Evolutionary conservation across 2,888 invertebrate genomes (phyloP), one percentile per base, ranked within the genome.

Genomic region (Epirrhoe alternata): DNA sequence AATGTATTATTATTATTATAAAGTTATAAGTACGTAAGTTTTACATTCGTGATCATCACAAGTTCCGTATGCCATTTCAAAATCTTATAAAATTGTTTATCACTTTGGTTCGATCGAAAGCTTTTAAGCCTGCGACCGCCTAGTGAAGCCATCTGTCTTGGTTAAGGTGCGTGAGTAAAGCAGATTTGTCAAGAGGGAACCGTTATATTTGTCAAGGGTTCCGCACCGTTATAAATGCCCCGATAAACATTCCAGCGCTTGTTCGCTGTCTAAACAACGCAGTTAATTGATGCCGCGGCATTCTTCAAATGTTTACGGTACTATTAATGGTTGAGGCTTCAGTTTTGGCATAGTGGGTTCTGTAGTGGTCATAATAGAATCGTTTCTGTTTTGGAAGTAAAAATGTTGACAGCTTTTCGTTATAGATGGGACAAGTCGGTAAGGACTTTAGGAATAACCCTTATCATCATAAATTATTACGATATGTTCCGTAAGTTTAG

Each of bases 181-280:
- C 74, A 80, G 81, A 84, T 85, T 84, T 82, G 81, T 84, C 83
- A 81, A 75, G 78, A 68, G 74, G 73, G 75, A 76, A 70, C 75
- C 64, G 64, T 64, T 68, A 64, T 68, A 68, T 68, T 68, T 64
- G 68, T 64, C 68, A 64, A 49, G 61, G 64, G 73, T 74, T 73
- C 72, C 63, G 74, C 75, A 75, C 74, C 77, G 80, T 79, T 79
- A 77, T 76, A 71, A 74, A 74, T 74, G 77, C 69, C 71, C 74
- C 74, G 77, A 79, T 81, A 81, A 69, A 74, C 69, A 70, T 74
- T 74, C 72, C 66, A 61, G 67, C 63, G 66, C 63, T 58, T 52
- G 65, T 66, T 61, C 70, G 51, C 64, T 56, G 69, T 61, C 69
- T 69, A 71, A 72, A 74, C 69, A 72, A 64, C 67, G 64, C 61